Evolutionary conservation across 2,888 invertebrate species (phyloP).

Genomic region (Mythimna loreyi): DNA sequence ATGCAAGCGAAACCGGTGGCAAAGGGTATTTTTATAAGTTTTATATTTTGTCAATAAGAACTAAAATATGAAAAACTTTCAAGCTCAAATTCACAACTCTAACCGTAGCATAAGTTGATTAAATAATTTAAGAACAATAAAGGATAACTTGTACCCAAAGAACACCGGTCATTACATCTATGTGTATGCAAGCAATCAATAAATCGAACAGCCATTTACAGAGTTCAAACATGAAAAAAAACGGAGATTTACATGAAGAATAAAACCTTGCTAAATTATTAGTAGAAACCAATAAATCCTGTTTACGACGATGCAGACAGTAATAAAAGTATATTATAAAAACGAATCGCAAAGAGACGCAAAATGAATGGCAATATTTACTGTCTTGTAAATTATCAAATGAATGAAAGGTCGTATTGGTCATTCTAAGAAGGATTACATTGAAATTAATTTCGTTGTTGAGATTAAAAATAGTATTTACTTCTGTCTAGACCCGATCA

Average conservation of each 20-base stretch:
- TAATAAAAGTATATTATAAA: slow-evolving; percentile 63
- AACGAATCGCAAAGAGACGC: slow-evolving; percentile 54
- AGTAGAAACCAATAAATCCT: slow-evolving; percentile 57
- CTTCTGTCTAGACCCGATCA: not conserved
- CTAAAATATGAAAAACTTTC: too few relatives aligned
- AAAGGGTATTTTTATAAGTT: too few relatives aligned
- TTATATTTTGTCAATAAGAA: too few relatives aligned
- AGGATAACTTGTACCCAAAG: not conserved
- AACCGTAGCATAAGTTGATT: too few relatives aligned
- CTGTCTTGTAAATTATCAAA: slow-evolving; percentile 46
- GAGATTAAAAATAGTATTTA: not conserved
- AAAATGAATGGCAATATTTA: slow-evolving; percentile 53
- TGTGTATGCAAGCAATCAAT: slow-evolving; percentile 21
- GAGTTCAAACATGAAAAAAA: slow-evolving; percentile 11
- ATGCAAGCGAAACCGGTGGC: too few relatives aligned
- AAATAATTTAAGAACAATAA: too few relatives aligned
- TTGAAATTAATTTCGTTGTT: slow-evolving; percentile 30
- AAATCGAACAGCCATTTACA: slow-evolving; percentile 30
- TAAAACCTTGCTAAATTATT: slow-evolving; percentile 44
- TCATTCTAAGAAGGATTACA: slow-evolving; percentile 31
- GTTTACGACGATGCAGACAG: slow-evolving; percentile 53
- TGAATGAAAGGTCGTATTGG: slow-evolving; percentile 26
- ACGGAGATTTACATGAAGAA: slow-evolving; percentile 31
- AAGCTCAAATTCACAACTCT: too few relatives aligned
- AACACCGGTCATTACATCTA: not conserved